Evolutionary conservation across 2,113 vertebrate species (phyloP), one percentile per base, ranked within the genome.

Genomic region (Cyprinodon tularosa): DNA sequence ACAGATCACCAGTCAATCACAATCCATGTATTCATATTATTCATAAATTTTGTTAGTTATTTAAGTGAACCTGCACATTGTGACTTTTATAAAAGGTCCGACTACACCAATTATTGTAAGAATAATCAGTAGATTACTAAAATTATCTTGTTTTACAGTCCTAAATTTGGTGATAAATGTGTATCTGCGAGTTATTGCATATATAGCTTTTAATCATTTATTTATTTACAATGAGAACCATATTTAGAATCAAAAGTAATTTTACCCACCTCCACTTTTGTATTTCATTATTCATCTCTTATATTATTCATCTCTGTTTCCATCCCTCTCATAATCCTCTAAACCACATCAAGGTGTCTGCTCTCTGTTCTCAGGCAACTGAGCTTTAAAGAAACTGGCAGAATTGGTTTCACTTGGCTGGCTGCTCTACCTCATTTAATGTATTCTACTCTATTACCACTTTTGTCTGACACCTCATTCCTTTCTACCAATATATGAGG

Each of bases 371-470:
- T 74, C 53, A 0, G 75, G 78, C 88, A 82, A 76, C 84, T 87
- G 85, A 89, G 89, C 89, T 88, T 84, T 90, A 72, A 85, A 91
- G 84, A 90, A 89, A 82, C 47, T 39, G 69, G 50, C 72, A 90
- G 90, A 89, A 93, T 92, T 92, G 90, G 91, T 94, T 94, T 89
- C 88, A 86, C 86, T 81, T 84, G 88, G 53, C 48, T 86, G 82
- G 83, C 90, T 91, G 84, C 90, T 91, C 80, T 79, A 85, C 89
- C 91, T 91, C 86, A 93, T 93, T 91, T 94, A 91, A 94, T 93
- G 89, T 93, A 94, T 94, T 94, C 90, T 86, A 91, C 82, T 92
- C 91, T 94, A 92, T 94, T 93, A 93, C 90, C 86, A 91, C 85
- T 90, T 91, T 90, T 91, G 83, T 91, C 88, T 91, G 92, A 93